These are phyloP conservation scores for Nanorana parkeri DNA, from an alignment of 2,113 vertebrate genomes.

Conservation along the genomic window DNA sequence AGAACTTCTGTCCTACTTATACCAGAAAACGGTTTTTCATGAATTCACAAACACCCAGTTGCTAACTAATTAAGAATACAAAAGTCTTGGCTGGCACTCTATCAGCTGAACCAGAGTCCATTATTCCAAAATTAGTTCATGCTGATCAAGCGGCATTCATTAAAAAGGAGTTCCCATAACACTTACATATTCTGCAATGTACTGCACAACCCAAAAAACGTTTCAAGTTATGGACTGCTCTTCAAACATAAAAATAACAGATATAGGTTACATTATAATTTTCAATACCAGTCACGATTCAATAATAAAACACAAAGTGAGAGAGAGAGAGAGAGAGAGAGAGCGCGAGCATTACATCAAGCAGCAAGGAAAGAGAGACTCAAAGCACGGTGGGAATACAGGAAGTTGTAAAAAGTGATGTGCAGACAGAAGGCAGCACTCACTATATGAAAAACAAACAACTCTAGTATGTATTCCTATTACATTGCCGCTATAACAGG, in stretches of 20 bases:
- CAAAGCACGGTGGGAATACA: too few relatives aligned
- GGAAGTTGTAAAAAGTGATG: too few relatives aligned
- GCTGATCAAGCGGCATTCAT: conserved; percentile 46
- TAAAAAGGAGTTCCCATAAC: conserved; percentile 39
- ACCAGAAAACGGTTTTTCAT: conserved; percentile 6
- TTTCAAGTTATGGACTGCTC: not conserved
- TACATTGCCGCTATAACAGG: too few relatives aligned
- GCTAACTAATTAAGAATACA: conserved; percentile 42
- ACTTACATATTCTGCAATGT: conserved; percentile 18
- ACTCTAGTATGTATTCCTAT: too few relatives aligned
- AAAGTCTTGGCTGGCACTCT: not conserved
- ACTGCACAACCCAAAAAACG: conserved; percentile 10
- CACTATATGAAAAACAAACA: too few relatives aligned
- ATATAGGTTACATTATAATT: not conserved
- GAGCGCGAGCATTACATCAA: too few relatives aligned
- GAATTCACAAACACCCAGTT: conserved; percentile 4
- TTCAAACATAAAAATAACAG: not conserved
- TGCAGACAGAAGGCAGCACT: too few relatives aligned
- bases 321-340: too few relatives aligned
- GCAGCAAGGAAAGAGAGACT: too few relatives aligned
- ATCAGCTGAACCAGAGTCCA: conserved; percentile 27
- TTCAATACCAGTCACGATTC: not conserved
- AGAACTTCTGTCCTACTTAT: not conserved
- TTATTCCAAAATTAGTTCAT: conserved; percentile 47
- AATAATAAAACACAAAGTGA: too few relatives aligned